A percentile compares a stretch with the other conserved stretches of the same genome.
Evolutionary conservation across 1,140 invertebrate genomes (phyloP).

Genomic region (Nasonia giraulti): DNA sequence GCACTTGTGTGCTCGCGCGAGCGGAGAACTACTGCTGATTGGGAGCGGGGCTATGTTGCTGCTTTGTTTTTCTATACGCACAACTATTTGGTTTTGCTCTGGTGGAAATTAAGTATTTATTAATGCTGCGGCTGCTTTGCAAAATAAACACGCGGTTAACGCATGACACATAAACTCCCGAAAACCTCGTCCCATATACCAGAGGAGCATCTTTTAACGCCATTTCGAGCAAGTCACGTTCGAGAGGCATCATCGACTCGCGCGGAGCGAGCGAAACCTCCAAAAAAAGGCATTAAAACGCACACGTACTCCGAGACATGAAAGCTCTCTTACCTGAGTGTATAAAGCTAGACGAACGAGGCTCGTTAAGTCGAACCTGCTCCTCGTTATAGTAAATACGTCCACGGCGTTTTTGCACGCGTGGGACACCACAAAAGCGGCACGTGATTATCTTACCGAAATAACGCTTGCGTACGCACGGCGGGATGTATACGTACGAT

Average conservation of each 20-base stretch:
- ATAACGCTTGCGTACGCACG: neutral
- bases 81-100: no score
- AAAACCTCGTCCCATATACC: neutral
- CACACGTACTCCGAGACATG: slow-evolving; percentile 12
- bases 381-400: neutral
- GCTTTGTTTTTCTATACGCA: no score
- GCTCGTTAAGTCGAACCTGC: slow-evolving; percentile 36
- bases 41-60: no score
- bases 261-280: neutral
- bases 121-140: no score
- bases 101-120: no score
- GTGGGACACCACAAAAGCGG: slow-evolving; percentile 33
- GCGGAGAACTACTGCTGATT: no score
- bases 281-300: slow-evolving; percentile 37
- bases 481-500: neutral
- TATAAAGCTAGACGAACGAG: slow-evolving; percentile 21
- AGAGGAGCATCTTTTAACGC: neutral
- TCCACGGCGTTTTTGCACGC: neutral
- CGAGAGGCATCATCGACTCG: no score
- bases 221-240: slow-evolving; percentile 16
- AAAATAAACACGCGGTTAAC: no score
- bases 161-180: neutral
- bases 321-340: slow-evolving; percentile 3
- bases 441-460: slow-evolving; percentile 49
- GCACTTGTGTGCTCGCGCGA: no score